Conservation (phyloP, 2,888 invertebrate species). For the Agrochola macilenta region DNA sequence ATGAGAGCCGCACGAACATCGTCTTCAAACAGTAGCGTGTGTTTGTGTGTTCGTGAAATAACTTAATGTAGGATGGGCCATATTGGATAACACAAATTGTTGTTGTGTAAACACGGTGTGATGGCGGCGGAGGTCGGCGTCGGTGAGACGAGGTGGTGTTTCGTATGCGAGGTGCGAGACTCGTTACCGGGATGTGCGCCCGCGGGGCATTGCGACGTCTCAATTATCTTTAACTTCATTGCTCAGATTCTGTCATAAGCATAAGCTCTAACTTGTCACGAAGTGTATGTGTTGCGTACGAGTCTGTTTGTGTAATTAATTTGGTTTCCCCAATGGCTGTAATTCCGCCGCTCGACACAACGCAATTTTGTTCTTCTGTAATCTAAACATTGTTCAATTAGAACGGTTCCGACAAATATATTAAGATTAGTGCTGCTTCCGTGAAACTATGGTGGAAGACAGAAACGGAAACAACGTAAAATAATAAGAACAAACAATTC, state of each 20-base stretch:
- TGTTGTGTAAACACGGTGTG: conserved; percentile 73
- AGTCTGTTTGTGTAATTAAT: conserved; percentile 79
- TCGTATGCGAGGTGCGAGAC: conserved; percentile 83
- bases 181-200: conserved; percentile 80
- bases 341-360: conserved; percentile 70
- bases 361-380: conserved; percentile 72
- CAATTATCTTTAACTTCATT: conserved; percentile 88
- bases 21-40: conserved; percentile 37
- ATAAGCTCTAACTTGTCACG: conserved; percentile 76
- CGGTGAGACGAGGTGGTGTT: conserved; percentile 63
- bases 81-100: conserved; percentile 67
- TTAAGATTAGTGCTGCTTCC: conserved; percentile 54
- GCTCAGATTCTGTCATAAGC: conserved; percentile 79
- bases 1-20: conserved; percentile 14
- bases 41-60: conserved; percentile 40
- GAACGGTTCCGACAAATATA: conserved; percentile 55
- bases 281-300: conserved; percentile 64
- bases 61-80: conserved; percentile 50
- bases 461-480: conserved; percentile 13
- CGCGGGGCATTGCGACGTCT: conserved; percentile 82
- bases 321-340: conserved; percentile 73
- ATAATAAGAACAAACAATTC: conserved; percentile 5
- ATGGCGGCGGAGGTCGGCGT: conserved; percentile 36
- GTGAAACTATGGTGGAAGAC: conserved; percentile 30
- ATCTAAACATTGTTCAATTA: conserved; percentile 68